Evolutionary conservation across 1,140 invertebrate genomes (phyloP).

Genomic region (Bombus ignitus): DNA sequence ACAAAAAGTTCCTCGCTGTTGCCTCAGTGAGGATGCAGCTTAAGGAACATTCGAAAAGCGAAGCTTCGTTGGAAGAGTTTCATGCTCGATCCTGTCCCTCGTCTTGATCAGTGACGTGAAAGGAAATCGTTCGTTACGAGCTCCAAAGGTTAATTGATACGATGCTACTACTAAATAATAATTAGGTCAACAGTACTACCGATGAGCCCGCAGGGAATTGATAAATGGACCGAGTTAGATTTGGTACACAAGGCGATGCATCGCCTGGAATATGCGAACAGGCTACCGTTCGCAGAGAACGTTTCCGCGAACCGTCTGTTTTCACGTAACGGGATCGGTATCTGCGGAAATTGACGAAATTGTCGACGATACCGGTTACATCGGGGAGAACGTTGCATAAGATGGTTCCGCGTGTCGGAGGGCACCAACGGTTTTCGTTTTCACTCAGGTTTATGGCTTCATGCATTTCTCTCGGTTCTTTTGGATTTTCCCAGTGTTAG

Average conservation of each 20-base stretch:
- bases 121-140: neutral
- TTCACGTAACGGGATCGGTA: conserved; percentile 55
- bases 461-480: neutral
- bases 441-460: neutral
- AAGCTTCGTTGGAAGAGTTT: no score
- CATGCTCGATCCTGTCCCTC: neutral
- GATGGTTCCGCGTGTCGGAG: conserved; percentile 15
- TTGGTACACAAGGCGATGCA: neutral
- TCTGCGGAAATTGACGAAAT: conserved; percentile 55
- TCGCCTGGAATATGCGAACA: neutral
- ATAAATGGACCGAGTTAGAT: neutral
- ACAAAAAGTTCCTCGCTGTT: no score
- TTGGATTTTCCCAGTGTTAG: neutral
- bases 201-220: neutral
- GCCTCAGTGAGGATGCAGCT: no score
- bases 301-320: conserved; percentile 32
- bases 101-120: no score
- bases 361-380: neutral
- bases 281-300: conserved; percentile 5
- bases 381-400: conserved; percentile 23
- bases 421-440: conserved; percentile 12
- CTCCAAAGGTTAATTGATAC: neutral
- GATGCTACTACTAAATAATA: neutral
- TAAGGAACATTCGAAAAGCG: no score
- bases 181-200: neutral